Base-by-base conservation (phyloP, 2,113 vertebrate species). In the human (Homo sapiens) region DNA sequence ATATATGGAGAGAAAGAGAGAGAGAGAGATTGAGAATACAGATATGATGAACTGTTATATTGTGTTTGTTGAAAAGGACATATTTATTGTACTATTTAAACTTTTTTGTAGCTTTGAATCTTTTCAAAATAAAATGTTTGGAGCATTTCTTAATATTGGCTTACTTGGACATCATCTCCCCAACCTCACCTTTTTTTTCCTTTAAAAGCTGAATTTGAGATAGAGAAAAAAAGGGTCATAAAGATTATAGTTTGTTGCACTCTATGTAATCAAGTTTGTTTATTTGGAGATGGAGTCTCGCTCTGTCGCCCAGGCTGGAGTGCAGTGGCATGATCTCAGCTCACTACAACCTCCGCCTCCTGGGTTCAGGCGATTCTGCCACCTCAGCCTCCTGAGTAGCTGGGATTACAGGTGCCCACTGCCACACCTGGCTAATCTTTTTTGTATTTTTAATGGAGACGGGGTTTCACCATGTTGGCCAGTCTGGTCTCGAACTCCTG, bases 121-220 rank as follows among this genome's bases (percentile, higher is more conserved):
- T 92, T 94, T 96, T 76, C 70, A 61, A 85, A 92, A 82, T 87
- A 94, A 48, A 72, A 85, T 32, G 1, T 50, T 84, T 10, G 78
- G 11, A 27, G 16, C 3, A 43, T 61, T 95, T 86, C 35, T 86
- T 93, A 61, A 90, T 81, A 55, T 9, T 38, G 8, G 35, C 12
- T 48, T 78, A 43, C 89, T 38, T 92, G 66, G 52, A 75, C 81
- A 20, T 48, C 11, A 55, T 64, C 32, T 7, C 1, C 1, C 35
- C 8, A 14, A 5, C 25, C 8, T 3, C 1, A 73, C 10, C 27
- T 12, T 85, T 78, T 72, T 76, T 76, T 45, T 83, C 25, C 17
- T 50, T 17, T 80, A 38, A 61, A 93, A 94, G 27, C n/a, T 92
- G 70, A 80, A 45, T 79, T 32, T 70, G 52, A 90, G 61, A 14